Conservation (phyloP, 2,113 vertebrate species). For the Butastur rufipennis region DNA sequence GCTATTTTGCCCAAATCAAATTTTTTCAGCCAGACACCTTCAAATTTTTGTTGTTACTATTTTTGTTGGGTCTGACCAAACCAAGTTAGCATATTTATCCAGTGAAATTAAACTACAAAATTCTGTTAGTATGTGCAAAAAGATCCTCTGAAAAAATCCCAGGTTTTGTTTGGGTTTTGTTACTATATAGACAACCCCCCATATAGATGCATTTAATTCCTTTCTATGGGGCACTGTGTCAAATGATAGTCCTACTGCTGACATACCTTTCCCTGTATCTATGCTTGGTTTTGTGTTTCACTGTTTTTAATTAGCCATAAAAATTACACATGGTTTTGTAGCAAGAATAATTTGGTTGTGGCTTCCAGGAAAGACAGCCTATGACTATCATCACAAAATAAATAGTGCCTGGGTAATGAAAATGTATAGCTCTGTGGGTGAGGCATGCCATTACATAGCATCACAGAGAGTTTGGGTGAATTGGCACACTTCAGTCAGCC, state of each 20-base stretch:
- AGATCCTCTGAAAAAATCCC: background rate
- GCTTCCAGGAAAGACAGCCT: background rate
- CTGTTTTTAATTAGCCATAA: background rate
- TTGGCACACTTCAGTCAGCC: accelerated
- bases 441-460: background rate
- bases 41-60: background rate
- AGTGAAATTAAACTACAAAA: background rate
- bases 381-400: background rate
- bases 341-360: background rate
- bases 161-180: background rate
- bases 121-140: background rate
- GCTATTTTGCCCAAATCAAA: background rate
- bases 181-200: accelerated
- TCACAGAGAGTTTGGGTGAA: background rate
- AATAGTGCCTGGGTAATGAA: background rate
- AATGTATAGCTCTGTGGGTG: background rate
- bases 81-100: background rate
- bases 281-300: background rate
- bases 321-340: background rate
- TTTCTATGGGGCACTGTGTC: background rate
- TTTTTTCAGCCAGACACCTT: background rate
- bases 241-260: background rate
- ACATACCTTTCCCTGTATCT: background rate
- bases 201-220: background rate
- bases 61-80: background rate